These are phyloP conservation scores for Oeneis ivallda DNA, from an alignment of 2,888 invertebrate genomes.

Conservation along the genomic window DNA sequence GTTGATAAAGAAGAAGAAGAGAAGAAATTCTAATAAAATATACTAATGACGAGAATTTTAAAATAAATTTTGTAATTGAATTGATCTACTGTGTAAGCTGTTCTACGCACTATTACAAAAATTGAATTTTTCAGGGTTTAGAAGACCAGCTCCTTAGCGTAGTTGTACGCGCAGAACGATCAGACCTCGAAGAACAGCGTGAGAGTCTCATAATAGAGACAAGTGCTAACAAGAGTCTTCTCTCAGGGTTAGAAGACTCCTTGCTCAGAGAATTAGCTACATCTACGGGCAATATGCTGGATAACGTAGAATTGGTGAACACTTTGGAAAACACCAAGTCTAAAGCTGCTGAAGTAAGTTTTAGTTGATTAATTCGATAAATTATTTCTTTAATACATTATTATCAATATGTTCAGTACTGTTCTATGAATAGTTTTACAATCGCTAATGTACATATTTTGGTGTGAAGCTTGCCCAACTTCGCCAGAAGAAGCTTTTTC, in stretches of 20 bases:
- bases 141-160: slow-evolving; percentile 95
- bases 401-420: no score
- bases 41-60: no score
- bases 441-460: no score
- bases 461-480: no score
- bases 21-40: no score
- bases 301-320: slow-evolving; percentile 91
- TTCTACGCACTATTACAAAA: no score
- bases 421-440: no score
- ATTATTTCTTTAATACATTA: no score
- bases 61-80: not conserved
- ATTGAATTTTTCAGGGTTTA: slow-evolving; percentile 81
- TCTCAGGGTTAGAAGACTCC: slow-evolving; percentile 93
- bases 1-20: no score
- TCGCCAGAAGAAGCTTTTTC: no score
- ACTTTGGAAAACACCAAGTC: slow-evolving; percentile 94
- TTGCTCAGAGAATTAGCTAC: slow-evolving; percentile 91
- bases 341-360: slow-evolving; percentile 89
- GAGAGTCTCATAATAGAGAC: slow-evolving; percentile 92
- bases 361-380: no score
- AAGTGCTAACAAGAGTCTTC: slow-evolving; percentile 90
- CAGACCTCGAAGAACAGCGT: slow-evolving; percentile 93
- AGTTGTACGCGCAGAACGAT: slow-evolving; percentile 92
- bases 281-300: slow-evolving; percentile 95
- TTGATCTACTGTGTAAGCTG: no score